These are phyloP conservation scores for Mamestra brassicae DNA, from an alignment of 2,888 invertebrate genomes.

Conservation along the genomic window DNA sequence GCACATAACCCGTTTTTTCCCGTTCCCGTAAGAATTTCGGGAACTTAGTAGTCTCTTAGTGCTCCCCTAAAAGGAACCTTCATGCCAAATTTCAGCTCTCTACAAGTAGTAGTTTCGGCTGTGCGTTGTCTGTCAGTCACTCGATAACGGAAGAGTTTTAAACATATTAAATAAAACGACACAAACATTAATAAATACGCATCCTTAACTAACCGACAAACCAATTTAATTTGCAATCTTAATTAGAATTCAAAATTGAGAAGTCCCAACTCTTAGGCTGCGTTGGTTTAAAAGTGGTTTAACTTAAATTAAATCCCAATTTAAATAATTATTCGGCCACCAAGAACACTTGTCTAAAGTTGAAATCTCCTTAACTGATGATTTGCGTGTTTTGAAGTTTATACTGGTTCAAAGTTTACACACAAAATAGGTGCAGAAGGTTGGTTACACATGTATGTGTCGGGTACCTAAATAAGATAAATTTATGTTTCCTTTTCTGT, in stretches of 20 bases:
- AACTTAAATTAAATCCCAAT: constrained; percentile 60
- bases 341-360: constrained; percentile 47
- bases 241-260: constrained; percentile 56
- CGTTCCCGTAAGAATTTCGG: no score
- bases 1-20: no score
- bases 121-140: no score
- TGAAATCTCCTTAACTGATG: constrained; percentile 40
- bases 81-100: no score
- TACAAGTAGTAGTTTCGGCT: no score
- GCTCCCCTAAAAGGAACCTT: no score
- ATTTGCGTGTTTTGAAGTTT: constrained; percentile 46
- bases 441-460: no score
- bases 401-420: constrained; percentile 23
- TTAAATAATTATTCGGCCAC: constrained; percentile 57
- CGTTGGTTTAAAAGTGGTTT: constrained; percentile 42
- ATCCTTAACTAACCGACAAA: not conserved
- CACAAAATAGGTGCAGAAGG: not conserved
- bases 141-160: no score
- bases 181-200: not conserved
- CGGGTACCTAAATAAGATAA: no score
- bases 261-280: constrained; percentile 16
- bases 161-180: not conserved
- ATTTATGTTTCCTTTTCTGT: no score
- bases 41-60: no score
- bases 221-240: constrained; percentile 45